Evolutionary conservation across 2,888 invertebrate species (phyloP), one percentile per base, ranked within the genome.

Genomic region (Timema cristinae): DNA sequence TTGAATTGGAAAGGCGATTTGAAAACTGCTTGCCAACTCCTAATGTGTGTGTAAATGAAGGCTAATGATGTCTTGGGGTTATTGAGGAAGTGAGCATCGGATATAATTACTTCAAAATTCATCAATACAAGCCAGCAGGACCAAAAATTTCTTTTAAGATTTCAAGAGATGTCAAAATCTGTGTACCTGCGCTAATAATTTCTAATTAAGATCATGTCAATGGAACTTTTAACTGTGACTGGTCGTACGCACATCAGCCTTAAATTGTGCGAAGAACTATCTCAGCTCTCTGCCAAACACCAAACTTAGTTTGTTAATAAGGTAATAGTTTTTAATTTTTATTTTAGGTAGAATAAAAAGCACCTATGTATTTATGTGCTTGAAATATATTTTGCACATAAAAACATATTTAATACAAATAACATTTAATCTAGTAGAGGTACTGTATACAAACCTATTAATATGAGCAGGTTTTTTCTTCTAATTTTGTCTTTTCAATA

Each of bases 121-220:
- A 59, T 59, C 1, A 13, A 13, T 59, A 59, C n/a, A 1, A n/a
- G n/a, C 15, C 59, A 59, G n/a, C 59, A 16, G 59, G 59, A 59
- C 59, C 59, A 59, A 9, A 6, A 59, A 59, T n/a, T n/a, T 59
- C 59, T 11, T 59, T 59, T 32, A 59, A n/a, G 32, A 59, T 59
- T 59, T 59, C 59, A 59, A 59, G 15, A 59, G 13, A n/a, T 59
- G 59, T 9, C 59, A 59, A 59, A 32, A 59, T n/a, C 59, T 59
- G 59, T 13, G 59, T 59, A 59, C 59, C 59, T 59, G 59, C 59
- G n/a, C n/a, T 13, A 6, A 59, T 9, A 15, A 59, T 59, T 6
- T n/a, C n/a, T 59, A 59, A 9, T 9, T 16, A 59, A 59, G 0
- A 5, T 59, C 59, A 13, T 32, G 32, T n/a, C n/a, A 5, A 11